Base-by-base conservation (phyloP, 2,888 invertebrate genomes). In the Suillia variegata region DNA sequence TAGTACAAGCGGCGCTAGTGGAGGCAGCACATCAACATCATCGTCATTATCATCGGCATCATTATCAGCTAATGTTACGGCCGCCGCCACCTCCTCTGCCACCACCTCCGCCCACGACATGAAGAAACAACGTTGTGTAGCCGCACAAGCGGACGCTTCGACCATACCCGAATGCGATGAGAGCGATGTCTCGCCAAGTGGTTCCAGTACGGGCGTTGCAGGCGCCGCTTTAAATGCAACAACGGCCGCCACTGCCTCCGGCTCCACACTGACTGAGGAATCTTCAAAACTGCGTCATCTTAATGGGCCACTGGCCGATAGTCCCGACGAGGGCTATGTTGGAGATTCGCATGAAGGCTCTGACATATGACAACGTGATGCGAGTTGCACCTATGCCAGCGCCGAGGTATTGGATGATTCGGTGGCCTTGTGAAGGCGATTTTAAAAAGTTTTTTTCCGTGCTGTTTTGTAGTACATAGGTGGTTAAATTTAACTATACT, bases 261-360 rank as follows among this genome's bases (percentile, higher is more conserved):
- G 61, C 20, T 22, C 66, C 17, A 56, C 15, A 57, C 54, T 13
- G 47, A 59, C 51, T 13, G 65, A 73, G 34, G 71, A 85, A 83
- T 67, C 81, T 81, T 68, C 85, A 82, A 80, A 84, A 84, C 70
- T 86, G 82, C 76, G 83, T 67, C 81, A 83, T 64, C 69, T 83
- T 54, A 77, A 78, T 38, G 81, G 81, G 51, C 83, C 83, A n/a
- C 69, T 85, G 70, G 89, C 91, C 17, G 93, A 93, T 74, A 93
- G 92, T 81, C 92, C 93, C 34, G 93, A 93, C 78, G 93, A 93
- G 81, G 93, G 93, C 17, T 93, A 93, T 80, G 93, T 92, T 56
- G 93, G 93, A 38, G 93, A 93, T 69, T 85, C 83, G 24, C 84
- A 83, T 53, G 87, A 87, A 74, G 87, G 88, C 62, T 86, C 87